Evolutionary conservation across 2,113 vertebrate genomes (phyloP).

Genomic region (Scatophagus argus): DNA sequence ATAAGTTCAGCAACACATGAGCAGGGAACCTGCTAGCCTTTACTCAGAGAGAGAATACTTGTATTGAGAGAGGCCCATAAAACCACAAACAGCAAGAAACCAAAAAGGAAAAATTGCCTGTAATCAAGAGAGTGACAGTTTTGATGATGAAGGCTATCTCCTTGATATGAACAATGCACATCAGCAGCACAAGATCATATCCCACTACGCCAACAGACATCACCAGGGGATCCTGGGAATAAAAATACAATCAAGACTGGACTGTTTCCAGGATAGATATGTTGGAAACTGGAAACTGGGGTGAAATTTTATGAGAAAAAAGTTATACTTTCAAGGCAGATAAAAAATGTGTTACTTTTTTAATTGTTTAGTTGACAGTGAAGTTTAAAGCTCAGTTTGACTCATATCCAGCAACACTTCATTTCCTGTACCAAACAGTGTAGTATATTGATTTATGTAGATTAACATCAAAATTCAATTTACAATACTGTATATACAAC

Average conservation of each 20-base stretch:
- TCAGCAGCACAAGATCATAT: neutral
- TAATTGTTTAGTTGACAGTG: neutral
- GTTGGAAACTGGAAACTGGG: neutral
- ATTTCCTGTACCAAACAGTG: neutral
- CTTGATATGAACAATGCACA: constrained; percentile 2
- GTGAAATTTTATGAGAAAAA: neutral
- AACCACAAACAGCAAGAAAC: neutral
- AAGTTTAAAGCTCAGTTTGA: neutral
- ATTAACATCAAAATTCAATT: neutral
- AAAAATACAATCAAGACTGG: constrained; percentile 2
- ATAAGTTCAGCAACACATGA: constrained; percentile 11
- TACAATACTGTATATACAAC: neutral
- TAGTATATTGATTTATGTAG: neutral
- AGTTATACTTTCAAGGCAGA: neutral
- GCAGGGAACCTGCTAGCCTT: neutral
- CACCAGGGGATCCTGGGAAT: constrained; percentile 4
- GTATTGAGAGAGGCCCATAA: neutral
- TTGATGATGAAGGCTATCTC: neutral
- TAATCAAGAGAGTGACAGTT: neutral
- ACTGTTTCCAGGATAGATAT: neutral
- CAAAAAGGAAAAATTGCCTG: neutral
- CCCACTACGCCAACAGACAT: neutral
- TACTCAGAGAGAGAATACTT: neutral
- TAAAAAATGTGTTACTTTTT: neutral
- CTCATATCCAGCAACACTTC: neutral